These are phyloP conservation scores for Limonius californicus DNA, from an alignment of 1,140 invertebrate species.

Conservation along the genomic window DNA sequence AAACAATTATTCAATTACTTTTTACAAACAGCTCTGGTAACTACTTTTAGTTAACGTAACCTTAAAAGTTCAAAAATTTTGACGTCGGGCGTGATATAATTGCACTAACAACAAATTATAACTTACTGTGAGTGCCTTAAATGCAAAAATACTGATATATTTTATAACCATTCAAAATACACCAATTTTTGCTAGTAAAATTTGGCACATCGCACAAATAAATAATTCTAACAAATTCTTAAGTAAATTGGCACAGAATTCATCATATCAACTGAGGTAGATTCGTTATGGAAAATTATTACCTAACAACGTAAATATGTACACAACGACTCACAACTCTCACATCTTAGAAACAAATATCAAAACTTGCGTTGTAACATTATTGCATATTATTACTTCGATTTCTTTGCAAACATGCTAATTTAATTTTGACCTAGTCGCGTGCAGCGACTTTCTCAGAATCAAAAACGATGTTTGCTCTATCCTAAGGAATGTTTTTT, in stretches of 20 bases:
- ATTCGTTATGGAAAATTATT: slow-evolving; percentile 38
- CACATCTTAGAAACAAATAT: slow-evolving; percentile 18
- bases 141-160: not conserved
- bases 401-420: slow-evolving; percentile 18
- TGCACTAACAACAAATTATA: slow-evolving; percentile 10
- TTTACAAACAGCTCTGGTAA: slow-evolving; percentile 7
- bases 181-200: slow-evolving; percentile 11
- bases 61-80: not conserved
- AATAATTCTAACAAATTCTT: slow-evolving; percentile 4
- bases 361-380: slow-evolving; percentile 14
- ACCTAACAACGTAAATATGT: slow-evolving; percentile 29
- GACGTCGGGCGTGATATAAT: not conserved
- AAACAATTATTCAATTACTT: slow-evolving; percentile 14
- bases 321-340: slow-evolving; percentile 16
- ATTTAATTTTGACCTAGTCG: not conserved
- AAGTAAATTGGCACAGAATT: slow-evolving; percentile 40
- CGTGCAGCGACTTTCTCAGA: not conserved
- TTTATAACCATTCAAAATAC: slow-evolving; percentile 4
- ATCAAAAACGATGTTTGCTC: not conserved
- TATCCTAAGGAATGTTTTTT: slow-evolving; percentile 16
- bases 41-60: slow-evolving; percentile 6
- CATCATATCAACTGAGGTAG: slow-evolving; percentile 43
- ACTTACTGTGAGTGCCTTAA: not conserved
- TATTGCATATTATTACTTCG: slow-evolving; percentile 20
- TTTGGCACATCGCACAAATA: slow-evolving; percentile 14